These are phyloP conservation scores for Labia minor DNA, from an alignment of 2,888 invertebrate species.

Conservation along the genomic window DNA sequence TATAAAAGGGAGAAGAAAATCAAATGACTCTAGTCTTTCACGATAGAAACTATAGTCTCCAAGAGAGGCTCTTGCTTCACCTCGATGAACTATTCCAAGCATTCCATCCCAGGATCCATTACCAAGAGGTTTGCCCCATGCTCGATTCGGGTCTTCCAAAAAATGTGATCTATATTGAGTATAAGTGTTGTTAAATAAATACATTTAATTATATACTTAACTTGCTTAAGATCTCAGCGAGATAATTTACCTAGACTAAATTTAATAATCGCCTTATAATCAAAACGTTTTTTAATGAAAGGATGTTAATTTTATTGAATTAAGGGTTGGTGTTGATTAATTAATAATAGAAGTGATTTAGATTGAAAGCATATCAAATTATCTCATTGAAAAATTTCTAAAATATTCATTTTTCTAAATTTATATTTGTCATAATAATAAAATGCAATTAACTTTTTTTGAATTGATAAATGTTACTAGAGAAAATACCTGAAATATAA, in stretches of 20 bases:
- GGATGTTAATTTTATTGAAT: no score
- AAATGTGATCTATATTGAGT: background rate
- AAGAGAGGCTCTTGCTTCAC: background rate
- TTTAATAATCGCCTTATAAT: no score
- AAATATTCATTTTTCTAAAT: background rate
- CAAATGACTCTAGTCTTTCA: background rate
- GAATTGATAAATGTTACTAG: no score
- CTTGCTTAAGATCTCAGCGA: no score
- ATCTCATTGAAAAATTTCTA: no score
- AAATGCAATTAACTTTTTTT: background rate
- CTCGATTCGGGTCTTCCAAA: background rate
- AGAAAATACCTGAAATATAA: background rate
- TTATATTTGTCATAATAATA: background rate
- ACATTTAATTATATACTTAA: no score
- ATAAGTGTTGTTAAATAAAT: background rate
- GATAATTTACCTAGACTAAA: no score
- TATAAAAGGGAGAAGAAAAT: background rate
- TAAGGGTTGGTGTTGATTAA: no score
- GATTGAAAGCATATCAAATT: no score
- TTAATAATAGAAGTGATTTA: no score
- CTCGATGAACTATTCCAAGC: background rate
- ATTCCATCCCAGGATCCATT: constrained; percentile 1
- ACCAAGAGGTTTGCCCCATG: background rate
- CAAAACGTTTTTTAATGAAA: no score
- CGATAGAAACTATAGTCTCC: background rate